phyloP scores from a whole-genome alignment of 2,113 vertebrate genomes.

The Osmerus mordax region DNA sequence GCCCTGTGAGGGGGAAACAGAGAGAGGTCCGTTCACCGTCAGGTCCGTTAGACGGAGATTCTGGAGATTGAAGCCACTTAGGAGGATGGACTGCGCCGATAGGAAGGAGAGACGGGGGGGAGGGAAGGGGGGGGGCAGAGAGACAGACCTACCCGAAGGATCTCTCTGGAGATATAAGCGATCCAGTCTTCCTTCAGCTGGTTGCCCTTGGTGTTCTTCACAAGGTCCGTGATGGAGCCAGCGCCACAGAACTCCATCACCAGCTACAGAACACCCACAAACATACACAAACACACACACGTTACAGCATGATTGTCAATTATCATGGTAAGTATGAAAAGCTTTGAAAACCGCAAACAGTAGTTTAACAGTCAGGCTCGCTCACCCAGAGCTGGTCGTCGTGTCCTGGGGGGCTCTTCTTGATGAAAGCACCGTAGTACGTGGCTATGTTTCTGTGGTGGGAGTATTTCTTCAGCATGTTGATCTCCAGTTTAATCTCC shows the following conservation, averaged over 20 bases:
- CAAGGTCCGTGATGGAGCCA: conserved; percentile 73
- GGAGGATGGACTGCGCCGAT: neutral
- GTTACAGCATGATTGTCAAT: too few relatives aligned
- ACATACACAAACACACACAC: neutral
- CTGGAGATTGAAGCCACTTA: neutral
- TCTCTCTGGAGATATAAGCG: conserved; percentile 74
- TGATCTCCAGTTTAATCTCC: conserved; percentile 93
- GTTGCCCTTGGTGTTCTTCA: conserved; percentile 78
- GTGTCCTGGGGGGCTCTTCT: conserved; percentile 67
- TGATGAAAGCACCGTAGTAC: conserved; percentile 68
- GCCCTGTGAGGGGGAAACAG: conserved; percentile 68
- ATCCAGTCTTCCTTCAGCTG: conserved; percentile 76
- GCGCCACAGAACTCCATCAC: conserved; percentile 78
- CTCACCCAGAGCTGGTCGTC: conserved; percentile 75
- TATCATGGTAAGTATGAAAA: neutral
- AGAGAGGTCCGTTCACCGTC: neutral
- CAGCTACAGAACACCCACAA: conserved; percentile 47
- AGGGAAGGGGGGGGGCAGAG: neutral
- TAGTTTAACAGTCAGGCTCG: neutral
- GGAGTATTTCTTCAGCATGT: conserved; percentile 92
- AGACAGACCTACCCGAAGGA: conserved; percentile 55
- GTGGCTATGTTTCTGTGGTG: conserved; percentile 84
- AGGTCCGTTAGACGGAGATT: too few relatives aligned
- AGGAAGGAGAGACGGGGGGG: neutral
- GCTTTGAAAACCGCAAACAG: neutral